Evolutionary conservation across 2,888 invertebrate genomes (phyloP).

Genomic region (Agrochola lychnidis): DNA sequence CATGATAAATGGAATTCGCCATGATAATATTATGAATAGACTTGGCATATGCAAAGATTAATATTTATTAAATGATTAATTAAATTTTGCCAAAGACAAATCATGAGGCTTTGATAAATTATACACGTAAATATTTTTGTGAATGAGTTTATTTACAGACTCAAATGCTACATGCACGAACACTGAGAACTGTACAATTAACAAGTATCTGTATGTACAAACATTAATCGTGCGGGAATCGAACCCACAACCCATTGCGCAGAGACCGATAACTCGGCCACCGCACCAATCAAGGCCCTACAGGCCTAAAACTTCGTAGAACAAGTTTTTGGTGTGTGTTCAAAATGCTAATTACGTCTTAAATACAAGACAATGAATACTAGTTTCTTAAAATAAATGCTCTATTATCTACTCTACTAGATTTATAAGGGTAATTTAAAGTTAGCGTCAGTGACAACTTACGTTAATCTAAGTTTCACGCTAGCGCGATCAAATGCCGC

Average conservation of each 20-base stretch:
- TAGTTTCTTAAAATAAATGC: slow-evolving; percentile 35
- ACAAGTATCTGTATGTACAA: slow-evolving; percentile 10
- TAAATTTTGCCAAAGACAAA: slow-evolving; percentile 3
- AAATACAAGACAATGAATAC: slow-evolving; percentile 35
- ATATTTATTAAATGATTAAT: slow-evolving; percentile 35
- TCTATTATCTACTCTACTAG: slow-evolving; percentile 29
- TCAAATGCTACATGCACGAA: slow-evolving; percentile 30
- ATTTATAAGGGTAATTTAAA: slow-evolving; percentile 1
- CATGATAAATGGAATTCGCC: slow-evolving; percentile 20
- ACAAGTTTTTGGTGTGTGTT: neutral
- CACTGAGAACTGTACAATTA: slow-evolving; percentile 1
- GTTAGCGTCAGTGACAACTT: slow-evolving; percentile 42
- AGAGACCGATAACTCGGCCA: neutral
- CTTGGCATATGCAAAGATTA: neutral
- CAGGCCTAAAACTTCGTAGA: slow-evolving; percentile 15
- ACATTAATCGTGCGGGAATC: slow-evolving; percentile 5
- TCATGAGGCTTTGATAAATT: neutral
- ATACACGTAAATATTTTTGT: slow-evolving; percentile 4
- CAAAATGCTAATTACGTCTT: slow-evolving; percentile 1
- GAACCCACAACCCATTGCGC: slow-evolving; percentile 9
- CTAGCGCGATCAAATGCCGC: slow-evolving; percentile 12
- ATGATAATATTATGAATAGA: slow-evolving; percentile 7
- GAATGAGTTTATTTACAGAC: slow-evolving; percentile 23
- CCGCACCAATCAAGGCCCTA: neutral
- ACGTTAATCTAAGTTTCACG: slow-evolving; percentile 41